Evolutionary conservation across 2,797 vertebrate genomes (phyloP), one percentile per base, ranked within the genome.

Genomic region (Phaenicophaeus curvirostris): DNA sequence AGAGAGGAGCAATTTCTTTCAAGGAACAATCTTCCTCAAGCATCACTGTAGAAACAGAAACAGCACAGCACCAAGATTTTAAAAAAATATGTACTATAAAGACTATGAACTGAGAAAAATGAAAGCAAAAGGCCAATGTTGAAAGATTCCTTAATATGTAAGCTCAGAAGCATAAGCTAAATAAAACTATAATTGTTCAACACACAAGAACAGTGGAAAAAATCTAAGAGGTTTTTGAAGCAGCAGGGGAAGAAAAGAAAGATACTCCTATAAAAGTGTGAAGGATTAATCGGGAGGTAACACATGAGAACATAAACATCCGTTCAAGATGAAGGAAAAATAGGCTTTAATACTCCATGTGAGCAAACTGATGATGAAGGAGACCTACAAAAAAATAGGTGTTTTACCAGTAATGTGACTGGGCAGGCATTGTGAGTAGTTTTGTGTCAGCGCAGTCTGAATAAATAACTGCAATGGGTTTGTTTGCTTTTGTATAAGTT

Each of bases 131-230:
- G 39, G 72, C 33, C n/a, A 68, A 18, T 54, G 53, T 85, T 65
- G 71, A 81, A 94, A 82, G 28, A 55, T 62, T 77, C 0, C 0
- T 83, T 75, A 69, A 74, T 41, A n/a, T 7, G 5, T 11, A 51
- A 39, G 51, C 92, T 84, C 35, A 83, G 44, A 90, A 91, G 62
- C 48, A 81, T 3, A 21, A 77, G 58, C 20, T 87, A 80, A 96
- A 82, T 89, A 61, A 59, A 50, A 33, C 20, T 71, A 17, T n/a
- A 35, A 25, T 62, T 85, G 48, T n/a, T 91, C 48, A 85, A 83
- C 50, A 16, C 72, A 48, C 46, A 76, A 85, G 35, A 37, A 57
- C 8, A 72, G n/a, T 28, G 85, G 85, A 91, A 92, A 65, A 71
- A 90, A 92, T 21, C 31, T 11, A 59, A 76, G 41, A 82, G 41